These are phyloP conservation scores for Pelagia noctiluca DNA, from an alignment of 30 jellyfish, hydroid and myxozoan genomes.

Conservation along the genomic window DNA sequence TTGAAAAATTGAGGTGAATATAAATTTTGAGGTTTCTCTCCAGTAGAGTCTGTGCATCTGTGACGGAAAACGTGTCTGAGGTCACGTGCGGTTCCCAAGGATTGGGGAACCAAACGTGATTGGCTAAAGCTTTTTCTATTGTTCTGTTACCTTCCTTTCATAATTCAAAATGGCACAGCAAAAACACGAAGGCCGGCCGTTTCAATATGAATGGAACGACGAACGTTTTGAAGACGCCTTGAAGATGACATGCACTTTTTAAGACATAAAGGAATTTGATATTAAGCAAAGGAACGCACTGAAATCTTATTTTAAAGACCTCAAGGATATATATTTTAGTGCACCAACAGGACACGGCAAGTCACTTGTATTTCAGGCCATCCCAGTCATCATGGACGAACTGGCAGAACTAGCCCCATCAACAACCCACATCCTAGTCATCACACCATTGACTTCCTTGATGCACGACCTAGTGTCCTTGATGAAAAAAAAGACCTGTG, in stretches of 20 bases:
- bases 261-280: background rate
- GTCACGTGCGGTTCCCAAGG: too few relatives aligned
- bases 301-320: background rate
- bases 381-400: conserved; percentile 23
- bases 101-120: too few relatives aligned
- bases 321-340: conserved; percentile 31
- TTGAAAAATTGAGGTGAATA: too few relatives aligned
- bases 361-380: conserved; percentile 49
- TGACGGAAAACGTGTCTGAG: too few relatives aligned
- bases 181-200: conserved; percentile 7
- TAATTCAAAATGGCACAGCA: background rate
- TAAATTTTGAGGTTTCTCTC: too few relatives aligned
- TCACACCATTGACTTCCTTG: conserved; percentile 22
- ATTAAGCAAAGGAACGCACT: background rate
- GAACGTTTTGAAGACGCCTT: background rate
- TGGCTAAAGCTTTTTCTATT: background rate
- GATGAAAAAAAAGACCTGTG: conserved; percentile 18
- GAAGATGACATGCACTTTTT: background rate
- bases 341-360: conserved; percentile 64
- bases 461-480: conserved; percentile 48
- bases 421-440: conserved; percentile 19
- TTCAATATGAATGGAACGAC: background rate
- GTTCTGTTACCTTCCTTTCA: background rate
- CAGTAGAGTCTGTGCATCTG: too few relatives aligned
- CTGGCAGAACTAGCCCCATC: conserved; percentile 21